Evolutionary conservation across 2,113 vertebrate genomes (phyloP), one percentile per base, ranked within the genome.

Genomic region (Candoia aspera): DNA sequence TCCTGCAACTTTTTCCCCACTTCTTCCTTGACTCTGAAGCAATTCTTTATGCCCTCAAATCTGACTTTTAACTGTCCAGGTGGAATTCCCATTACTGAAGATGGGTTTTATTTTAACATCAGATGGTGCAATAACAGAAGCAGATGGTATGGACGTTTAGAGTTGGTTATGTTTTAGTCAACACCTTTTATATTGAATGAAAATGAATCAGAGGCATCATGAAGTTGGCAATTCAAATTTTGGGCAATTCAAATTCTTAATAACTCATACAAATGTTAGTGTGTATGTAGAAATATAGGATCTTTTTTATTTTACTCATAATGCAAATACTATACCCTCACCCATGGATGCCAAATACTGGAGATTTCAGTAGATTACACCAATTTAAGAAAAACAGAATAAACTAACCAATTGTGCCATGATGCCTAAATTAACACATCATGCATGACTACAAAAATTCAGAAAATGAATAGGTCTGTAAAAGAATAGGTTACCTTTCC

Each of bases 1-100:
- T 91, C 42, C 46, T 42, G 49, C 60, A 91, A 93, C 62, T 88
- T 46, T 84, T 37, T 26, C 26, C 19, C 33, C 5, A 33, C 59
- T 91, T 84, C 53, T 83, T 60, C 24, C 2, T n/a, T 15, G n/a
- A 84, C 57, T 83, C 57, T 84, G 68, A 62, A 15, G 68, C 33
- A 73, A 91, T 91, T 57, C 68, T 55, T 29, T 46, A 79, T 55
- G 92, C n/a, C 55, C 33, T 57, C 26, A 15, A 54, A 29, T 55
- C 58, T 55, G 33, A 46, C n/a, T 88, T 84, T 83, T 79, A 90
- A 73, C 9, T 54, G 37, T 24, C 57, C 46, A 55, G 89, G 89
- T 91, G 92, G 55, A 90, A 73, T n/a, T 37, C 54, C 88, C 89
- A 90, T 87, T 64, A 84, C 29, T 57, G 23, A 26, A 58, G 58